Evolutionary conservation across 2,888 invertebrate genomes (phyloP), one percentile per base, ranked within the genome.

Genomic region (Noctua janthina): DNA sequence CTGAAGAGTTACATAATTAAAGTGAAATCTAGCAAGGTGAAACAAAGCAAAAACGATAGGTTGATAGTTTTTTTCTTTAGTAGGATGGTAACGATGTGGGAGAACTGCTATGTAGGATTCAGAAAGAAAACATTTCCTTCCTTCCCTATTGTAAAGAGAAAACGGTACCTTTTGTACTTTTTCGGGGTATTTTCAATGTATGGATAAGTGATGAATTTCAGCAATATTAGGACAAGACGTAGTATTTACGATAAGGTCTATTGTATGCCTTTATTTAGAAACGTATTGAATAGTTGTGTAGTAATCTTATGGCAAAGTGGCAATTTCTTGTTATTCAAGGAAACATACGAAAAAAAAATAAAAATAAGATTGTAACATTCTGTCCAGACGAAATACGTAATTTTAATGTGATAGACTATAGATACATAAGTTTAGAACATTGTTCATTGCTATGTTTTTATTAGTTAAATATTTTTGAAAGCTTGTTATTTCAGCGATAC

Each of bases 351-450:
- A 88, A 71, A 17, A 17, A 29, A 29, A 29, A 29, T 29, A 29
- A 78, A 76, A 62, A 56, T 86, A 87, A 85, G 81, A 87, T 88
- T 83, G 83, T 84, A 88, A 89, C 74, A 84, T 84, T 90, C 89
- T 90, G 90, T 91, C 91, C 88, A 92, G 81, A 90, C 84, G 81
- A 91, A 91, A 93, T 92, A 92, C 92, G 91, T 92, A 93, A 90
- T 89, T 87, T 70, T 89, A 89, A 89, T 90, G 92, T 93, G 92
- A 92, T 93, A 88, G 88, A 83, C 76, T 76, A 43, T 86, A 87
- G 82, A 83, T 81, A n/a, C 85, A 11, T 90, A 89, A 85, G 71
- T 49, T 59, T 81, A 82, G 82, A 70, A 72, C 54, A 85, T 79
- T 77, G 82, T 84, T 75, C 51, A 79, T 76, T 64, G 54, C 29